phyloP scores from a whole-genome alignment of 2,888 invertebrate genomes.

The Mechanitis mazaeus region DNA sequence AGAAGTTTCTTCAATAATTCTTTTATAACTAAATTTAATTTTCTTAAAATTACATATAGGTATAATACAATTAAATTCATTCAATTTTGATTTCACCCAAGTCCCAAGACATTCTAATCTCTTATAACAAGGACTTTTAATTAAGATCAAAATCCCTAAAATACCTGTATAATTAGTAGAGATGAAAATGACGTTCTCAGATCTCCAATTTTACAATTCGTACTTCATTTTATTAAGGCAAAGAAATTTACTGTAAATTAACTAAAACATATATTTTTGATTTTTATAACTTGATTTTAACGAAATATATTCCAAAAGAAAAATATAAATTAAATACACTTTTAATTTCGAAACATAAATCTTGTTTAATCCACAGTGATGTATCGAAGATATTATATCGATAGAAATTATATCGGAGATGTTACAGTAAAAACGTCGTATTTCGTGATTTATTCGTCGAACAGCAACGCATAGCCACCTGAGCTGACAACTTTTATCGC shows the following conservation, averaged over 20 bases:
- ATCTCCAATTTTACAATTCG: constrained; percentile 11
- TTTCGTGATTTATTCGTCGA: constrained; percentile 43
- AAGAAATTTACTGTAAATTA: constrained; percentile 2
- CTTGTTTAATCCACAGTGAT: neutral
- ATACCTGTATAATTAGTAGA: constrained; percentile 32
- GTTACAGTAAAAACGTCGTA: constrained; percentile 34
- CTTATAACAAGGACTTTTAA: constrained; percentile 44
- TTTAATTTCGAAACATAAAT: neutral
- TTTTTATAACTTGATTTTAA: no score
- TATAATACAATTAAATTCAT: neutral
- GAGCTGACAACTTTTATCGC: constrained; percentile 36
- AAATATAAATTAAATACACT: no score
- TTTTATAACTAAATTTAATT: no score
- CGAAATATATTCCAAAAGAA: no score
- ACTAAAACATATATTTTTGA: no score
- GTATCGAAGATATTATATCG: neutral
- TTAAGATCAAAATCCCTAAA: constrained; percentile 42
- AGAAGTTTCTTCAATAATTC: no score
- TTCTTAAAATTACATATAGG: no score
- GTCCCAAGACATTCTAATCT: constrained; percentile 24
- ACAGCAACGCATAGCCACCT: constrained; percentile 41
- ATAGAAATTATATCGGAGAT: constrained; percentile 1
- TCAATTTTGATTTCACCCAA: neutral
- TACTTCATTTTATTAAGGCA: constrained; percentile 28
- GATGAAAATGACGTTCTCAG: constrained; percentile 12